phyloP scores from a whole-genome alignment of 1,140 invertebrate species.

The Bombus ignitus region DNA sequence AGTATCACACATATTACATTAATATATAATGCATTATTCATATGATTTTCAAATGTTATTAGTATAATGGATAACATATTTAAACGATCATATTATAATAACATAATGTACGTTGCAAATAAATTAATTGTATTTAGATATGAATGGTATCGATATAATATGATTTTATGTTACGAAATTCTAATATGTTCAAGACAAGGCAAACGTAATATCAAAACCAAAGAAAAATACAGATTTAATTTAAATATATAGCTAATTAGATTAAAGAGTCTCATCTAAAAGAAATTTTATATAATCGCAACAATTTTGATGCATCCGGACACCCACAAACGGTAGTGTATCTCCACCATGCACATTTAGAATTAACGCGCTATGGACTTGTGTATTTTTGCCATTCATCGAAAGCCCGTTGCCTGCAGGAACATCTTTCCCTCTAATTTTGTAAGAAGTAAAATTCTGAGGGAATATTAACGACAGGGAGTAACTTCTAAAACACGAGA shows the following conservation, averaged over 20 bases:
- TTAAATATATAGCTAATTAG: too few relatives aligned
- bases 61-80: neutral
- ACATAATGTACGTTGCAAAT: neutral
- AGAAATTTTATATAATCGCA: too few relatives aligned
- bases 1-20: neutral
- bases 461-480: neutral
- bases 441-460: neutral
- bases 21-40: neutral
- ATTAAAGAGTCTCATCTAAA: too few relatives aligned
- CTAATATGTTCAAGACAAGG: too few relatives aligned
- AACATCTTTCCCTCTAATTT: neutral
- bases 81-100: neutral
- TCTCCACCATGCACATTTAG: neutral
- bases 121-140: neutral
- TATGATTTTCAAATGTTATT: neutral
- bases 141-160: too few relatives aligned
- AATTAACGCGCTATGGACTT: neutral
- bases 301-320: too few relatives aligned
- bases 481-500: constrained; percentile 13
- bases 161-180: too few relatives aligned
- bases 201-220: too few relatives aligned
- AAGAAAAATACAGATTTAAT: too few relatives aligned
- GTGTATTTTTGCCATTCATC: neutral
- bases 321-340: neutral
- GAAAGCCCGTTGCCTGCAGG: neutral